Conservation (phyloP, 2,113 vertebrate species). For the Poeciliopsis turrubarensis region DNA sequence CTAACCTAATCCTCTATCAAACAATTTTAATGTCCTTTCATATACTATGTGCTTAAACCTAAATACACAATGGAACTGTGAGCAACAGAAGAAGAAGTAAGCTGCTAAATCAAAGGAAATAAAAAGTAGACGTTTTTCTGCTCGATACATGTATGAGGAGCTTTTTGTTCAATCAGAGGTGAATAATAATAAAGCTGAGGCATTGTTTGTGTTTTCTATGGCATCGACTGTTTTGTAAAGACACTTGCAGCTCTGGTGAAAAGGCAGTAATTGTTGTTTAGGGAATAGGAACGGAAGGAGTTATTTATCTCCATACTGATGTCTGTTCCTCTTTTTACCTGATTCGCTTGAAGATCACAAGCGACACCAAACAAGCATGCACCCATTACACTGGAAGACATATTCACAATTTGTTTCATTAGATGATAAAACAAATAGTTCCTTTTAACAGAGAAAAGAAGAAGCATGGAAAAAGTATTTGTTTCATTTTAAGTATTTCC, state of each 20-base stretch:
- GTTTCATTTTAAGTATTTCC: neutral
- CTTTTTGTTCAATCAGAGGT: neutral
- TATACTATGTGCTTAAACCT: no score
- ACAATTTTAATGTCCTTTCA: no score
- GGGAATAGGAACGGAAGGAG: neutral
- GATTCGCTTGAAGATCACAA: neutral
- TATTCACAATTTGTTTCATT: neutral
- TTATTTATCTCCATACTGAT: neutral
- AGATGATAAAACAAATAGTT: neutral
- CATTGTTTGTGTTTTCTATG: neutral
- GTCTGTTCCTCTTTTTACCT: neutral
- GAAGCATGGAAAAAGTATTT: neutral
- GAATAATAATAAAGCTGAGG: neutral
- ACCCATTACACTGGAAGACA: neutral
- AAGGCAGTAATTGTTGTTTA: neutral
- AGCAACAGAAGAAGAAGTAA: neutral
- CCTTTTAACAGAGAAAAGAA: neutral
- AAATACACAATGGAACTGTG: neutral
- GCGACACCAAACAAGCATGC: neutral
- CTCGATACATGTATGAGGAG: neutral
- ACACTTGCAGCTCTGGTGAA: neutral
- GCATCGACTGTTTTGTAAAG: neutral
- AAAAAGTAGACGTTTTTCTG: neutral
- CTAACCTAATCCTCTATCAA: no score
- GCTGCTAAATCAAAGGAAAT: neutral